Conservation (phyloP, 2,797 vertebrate genomes). For the Podarcis siculus region DNA sequence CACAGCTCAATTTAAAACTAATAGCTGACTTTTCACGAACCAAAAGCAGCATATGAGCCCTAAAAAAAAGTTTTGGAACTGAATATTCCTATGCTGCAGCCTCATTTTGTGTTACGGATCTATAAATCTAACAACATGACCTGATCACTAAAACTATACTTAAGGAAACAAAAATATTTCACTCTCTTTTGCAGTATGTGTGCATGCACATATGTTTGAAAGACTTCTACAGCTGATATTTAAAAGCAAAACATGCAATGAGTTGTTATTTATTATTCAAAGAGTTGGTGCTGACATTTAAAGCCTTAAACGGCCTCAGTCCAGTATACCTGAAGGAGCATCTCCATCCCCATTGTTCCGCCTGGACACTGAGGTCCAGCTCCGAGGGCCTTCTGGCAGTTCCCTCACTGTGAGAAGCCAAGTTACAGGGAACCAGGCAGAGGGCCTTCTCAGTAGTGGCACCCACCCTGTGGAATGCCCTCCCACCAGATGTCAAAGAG, state of each 20-base stretch:
- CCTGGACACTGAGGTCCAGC: too few relatives aligned
- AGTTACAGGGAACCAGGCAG: too few relatives aligned
- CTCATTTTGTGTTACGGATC: slow-evolving; percentile 26
- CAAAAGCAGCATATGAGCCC: neutral
- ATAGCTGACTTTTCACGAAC: slow-evolving; percentile 14
- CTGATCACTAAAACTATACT: neutral
- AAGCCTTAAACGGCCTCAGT: too few relatives aligned
- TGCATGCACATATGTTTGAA: neutral
- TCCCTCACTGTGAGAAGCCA: too few relatives aligned
- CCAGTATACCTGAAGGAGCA: too few relatives aligned
- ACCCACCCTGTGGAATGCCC: too few relatives aligned
- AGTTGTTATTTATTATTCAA: too few relatives aligned
- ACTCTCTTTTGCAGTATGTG: neutral
- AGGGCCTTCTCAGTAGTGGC: too few relatives aligned
- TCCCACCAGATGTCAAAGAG: too few relatives aligned
- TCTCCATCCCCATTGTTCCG: too few relatives aligned
- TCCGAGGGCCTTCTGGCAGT: too few relatives aligned
- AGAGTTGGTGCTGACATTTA: too few relatives aligned
- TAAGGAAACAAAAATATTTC: neutral
- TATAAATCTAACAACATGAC: slow-evolving; percentile 48
- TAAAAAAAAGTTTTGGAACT: neutral
- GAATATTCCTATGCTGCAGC: slow-evolving; percentile 18
- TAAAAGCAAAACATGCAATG: neutral
- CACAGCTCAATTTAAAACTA: slow-evolving; percentile 35
- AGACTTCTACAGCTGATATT: neutral